phyloP scores from a whole-genome alignment of 2,113 vertebrate species.

The Spea multiplicata region DNA sequence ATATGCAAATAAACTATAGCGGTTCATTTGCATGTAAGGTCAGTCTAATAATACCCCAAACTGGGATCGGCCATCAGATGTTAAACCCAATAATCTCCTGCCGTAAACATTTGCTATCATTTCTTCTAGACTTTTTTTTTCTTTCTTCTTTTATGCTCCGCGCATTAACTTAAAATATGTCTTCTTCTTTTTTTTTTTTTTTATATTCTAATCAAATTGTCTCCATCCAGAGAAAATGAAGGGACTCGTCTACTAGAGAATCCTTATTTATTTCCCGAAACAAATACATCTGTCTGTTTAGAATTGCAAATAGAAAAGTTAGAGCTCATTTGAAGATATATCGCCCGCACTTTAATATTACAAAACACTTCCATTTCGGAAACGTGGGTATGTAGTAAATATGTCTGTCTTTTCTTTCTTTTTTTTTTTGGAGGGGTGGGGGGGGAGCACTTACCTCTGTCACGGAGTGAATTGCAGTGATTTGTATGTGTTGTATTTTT shows the following conservation, averaged over 20 bases:
- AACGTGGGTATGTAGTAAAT: background rate
- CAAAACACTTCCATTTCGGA: constrained; percentile 13
- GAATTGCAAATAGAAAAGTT: constrained; percentile 4
- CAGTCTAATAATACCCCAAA: too few species aligned
- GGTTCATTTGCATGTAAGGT: too few species aligned
- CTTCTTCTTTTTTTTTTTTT: background rate
- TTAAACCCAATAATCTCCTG: too few species aligned
- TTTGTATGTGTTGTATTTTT: background rate
- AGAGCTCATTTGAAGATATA: background rate
- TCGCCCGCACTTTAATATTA: constrained; percentile 8
- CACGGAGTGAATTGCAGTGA: constrained; percentile 12
- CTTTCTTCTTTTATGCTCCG: background rate
- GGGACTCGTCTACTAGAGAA: background rate
- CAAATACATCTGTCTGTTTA: background rate
- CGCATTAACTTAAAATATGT: too few species aligned
- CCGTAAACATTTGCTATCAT: too few species aligned
- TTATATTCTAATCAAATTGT: background rate
- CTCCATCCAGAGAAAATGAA: background rate
- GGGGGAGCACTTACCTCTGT: background rate
- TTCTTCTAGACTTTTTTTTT: background rate
- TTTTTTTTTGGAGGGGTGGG: background rate
- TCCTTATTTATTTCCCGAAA: background rate
- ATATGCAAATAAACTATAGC: too few species aligned
- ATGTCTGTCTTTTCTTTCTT: background rate
- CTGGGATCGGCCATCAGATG: too few species aligned